Percentiles rank a stretch among this genome's conserved stretches.
Evolutionary conservation across 53 echinoderm and acorn worm species (phyloP).

Genomic region (Temnopleurus reevesii): DNA sequence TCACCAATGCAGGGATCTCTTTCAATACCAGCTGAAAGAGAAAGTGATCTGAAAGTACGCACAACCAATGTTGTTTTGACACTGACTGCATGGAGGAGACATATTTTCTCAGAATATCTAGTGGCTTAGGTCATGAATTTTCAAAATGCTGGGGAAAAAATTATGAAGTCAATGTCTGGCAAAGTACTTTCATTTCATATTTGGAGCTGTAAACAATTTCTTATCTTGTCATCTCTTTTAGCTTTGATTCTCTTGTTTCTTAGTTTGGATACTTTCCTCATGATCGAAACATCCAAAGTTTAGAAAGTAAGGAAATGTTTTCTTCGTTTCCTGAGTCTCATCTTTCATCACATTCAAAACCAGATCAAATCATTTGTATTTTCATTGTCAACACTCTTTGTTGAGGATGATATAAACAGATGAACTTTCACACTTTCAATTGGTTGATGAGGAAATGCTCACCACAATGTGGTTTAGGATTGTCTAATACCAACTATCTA

Average conservation of each 20-base stretch:
- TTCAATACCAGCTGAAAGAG: not conserved
- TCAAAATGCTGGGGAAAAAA: not conserved
- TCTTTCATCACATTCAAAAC: not conserved
- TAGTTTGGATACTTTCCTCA: not conserved
- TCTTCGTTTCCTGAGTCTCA: not conserved
- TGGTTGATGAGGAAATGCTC: not conserved
- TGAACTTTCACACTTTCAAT: constrained; percentile 25
- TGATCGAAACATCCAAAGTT: not conserved
- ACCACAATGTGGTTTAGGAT: constrained; percentile 30
- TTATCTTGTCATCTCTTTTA: not conserved
- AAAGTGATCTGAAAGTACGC: not conserved
- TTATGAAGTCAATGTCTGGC: not conserved
- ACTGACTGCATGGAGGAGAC: not conserved
- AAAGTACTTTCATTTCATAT: not conserved
- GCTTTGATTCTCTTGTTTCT: not conserved
- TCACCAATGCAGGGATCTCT: not conserved
- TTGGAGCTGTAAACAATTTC: too few relatives aligned
- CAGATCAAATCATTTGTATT: not conserved
- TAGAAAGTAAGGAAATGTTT: not conserved
- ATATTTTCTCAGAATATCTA: not conserved
- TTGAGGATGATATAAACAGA: not conserved
- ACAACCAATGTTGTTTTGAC: not conserved
- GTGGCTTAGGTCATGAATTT: not conserved
- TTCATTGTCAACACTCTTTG: not conserved
- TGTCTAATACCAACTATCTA: not conserved